phyloP scores from a whole-genome alignment of 2,888 invertebrate genomes.

The Meta bourneti region DNA sequence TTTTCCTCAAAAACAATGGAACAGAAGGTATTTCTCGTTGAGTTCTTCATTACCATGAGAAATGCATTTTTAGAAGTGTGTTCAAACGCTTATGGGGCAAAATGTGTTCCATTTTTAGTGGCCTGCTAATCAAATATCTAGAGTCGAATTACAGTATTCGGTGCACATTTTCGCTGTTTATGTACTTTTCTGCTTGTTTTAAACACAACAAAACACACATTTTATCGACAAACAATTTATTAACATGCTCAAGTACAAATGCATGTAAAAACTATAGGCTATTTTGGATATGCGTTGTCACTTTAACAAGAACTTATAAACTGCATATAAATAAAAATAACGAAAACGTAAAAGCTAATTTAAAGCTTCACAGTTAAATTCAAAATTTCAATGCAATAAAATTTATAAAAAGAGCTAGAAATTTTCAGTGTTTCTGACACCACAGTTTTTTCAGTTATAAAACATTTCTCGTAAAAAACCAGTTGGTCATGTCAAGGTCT shows the following conservation, averaged over 20 bases:
- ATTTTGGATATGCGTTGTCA: background rate
- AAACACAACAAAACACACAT: conserved; percentile 8
- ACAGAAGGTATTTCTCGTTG: no score
- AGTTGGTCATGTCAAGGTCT: conserved; percentile 46
- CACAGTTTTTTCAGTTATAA: conserved; percentile 32
- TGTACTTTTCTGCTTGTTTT: background rate
- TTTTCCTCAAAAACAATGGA: no score
- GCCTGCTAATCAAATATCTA: no score
- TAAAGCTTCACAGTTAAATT: background rate
- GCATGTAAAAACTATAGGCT: conserved; percentile 12
- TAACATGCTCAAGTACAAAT: conserved; percentile 50
- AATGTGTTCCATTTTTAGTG: no score
- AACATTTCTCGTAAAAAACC: background rate
- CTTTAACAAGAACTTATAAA: background rate
- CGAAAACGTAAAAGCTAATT: background rate
- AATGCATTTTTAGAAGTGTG: no score
- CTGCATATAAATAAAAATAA: background rate
- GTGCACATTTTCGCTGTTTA: no score
- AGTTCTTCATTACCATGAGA: no score
- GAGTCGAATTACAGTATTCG: no score
- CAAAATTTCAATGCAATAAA: background rate
- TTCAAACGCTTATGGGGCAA: no score
- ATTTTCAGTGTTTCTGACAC: conserved; percentile 24
- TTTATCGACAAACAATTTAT: conserved; percentile 20
- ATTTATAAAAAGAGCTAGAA: background rate